These are phyloP conservation scores for Ctenoplectra terminalis DNA, from an alignment of 1,140 invertebrate species.

Conservation along the genomic window DNA sequence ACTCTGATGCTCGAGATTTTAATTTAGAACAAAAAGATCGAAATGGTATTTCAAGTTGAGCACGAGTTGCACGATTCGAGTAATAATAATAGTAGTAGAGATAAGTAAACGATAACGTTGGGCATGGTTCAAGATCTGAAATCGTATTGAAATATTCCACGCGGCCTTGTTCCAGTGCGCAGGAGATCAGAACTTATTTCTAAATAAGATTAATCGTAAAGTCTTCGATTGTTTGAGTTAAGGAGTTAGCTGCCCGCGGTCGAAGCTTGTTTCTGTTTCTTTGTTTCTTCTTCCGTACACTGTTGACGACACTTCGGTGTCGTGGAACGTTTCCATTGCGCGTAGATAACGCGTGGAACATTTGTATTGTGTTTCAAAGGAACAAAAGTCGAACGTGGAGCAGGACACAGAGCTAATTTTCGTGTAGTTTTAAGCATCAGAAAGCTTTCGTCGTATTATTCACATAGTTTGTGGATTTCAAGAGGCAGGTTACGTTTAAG, in stretches of 20 bases:
- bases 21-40: background rate
- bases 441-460: background rate
- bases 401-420: background rate
- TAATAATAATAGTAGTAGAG: background rate
- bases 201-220: background rate
- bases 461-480: background rate
- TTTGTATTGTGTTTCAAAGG: background rate
- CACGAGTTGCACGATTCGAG: background rate
- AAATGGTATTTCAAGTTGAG: background rate
- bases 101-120: background rate
- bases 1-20: too few relatives aligned
- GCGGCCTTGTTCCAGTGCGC: background rate
- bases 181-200: background rate
- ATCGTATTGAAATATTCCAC: background rate
- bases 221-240: background rate
- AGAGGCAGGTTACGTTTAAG: background rate
- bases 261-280: too few relatives aligned
- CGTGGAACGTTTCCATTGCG: background rate
- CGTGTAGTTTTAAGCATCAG: background rate
- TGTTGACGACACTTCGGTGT: background rate
- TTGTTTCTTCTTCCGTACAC: background rate
- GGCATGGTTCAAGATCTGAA: conserved; percentile 29
- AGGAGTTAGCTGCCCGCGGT: background rate
- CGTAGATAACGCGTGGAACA: background rate
- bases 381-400: background rate